Percentiles rank a stretch among this genome's conserved stretches.
Evolutionary conservation across 2,797 vertebrate genomes (phyloP).

Genomic region (Euphonia xanthogaster): DNA sequence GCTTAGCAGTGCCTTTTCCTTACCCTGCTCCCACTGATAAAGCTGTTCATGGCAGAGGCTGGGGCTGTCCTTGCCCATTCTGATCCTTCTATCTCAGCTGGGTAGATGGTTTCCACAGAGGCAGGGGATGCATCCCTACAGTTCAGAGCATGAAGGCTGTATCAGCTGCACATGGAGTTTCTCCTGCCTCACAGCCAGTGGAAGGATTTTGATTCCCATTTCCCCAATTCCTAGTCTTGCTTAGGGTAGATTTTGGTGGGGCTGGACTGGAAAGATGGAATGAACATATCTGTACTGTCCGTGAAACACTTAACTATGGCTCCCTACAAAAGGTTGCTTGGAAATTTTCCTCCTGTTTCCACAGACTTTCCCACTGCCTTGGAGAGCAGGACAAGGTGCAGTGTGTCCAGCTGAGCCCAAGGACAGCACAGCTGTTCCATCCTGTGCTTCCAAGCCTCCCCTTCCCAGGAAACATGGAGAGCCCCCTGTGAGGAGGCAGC

Average conservation of each 20-base stretch:
- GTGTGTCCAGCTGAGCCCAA: not conserved
- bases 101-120: not conserved
- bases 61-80: not conserved
- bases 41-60: not conserved
- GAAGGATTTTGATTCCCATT: not conserved
- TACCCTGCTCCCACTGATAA: not conserved
- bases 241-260: not conserved
- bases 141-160: not conserved
- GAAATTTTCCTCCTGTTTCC: not conserved
- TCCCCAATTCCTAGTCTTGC: not conserved
- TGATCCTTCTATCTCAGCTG: not conserved
- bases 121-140: not conserved
- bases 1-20: not conserved
- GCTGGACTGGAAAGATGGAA: not conserved
- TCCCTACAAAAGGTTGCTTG: not conserved
- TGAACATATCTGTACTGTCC: accelerated
- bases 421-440: not conserved
- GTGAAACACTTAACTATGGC: not conserved
- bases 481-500: not conserved
- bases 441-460: not conserved
- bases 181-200: not conserved
- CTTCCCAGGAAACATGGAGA: not conserved
- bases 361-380: not conserved
- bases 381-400: accelerated
- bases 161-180: not conserved